Evolutionary conservation across 2,113 vertebrate species (phyloP).

Genomic region (Petrocephalus zakoni): DNA sequence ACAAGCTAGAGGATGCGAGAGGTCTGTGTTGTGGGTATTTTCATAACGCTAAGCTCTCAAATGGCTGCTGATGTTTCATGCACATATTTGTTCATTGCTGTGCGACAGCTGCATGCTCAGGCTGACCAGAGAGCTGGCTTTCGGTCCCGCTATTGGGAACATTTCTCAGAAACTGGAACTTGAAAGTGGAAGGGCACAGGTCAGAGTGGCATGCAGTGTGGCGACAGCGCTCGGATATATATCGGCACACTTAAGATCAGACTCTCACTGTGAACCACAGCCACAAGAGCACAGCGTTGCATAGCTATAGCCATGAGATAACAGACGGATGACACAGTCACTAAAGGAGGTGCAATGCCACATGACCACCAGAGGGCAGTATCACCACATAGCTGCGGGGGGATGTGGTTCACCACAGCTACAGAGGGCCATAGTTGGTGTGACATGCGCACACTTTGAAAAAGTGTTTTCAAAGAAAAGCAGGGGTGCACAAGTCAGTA

Average conservation of each 20-base stretch:
- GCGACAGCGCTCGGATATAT: background rate
- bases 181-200: background rate
- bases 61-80: background rate
- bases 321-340: background rate
- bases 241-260: background rate
- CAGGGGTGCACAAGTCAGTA: background rate
- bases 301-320: background rate
- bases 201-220: background rate
- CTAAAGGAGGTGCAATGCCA: background rate
- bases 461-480: background rate
- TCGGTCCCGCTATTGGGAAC: background rate
- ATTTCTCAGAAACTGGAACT: background rate
- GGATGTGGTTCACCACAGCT: background rate
- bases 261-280: background rate
- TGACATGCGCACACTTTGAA: background rate
- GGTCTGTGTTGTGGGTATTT: background rate
- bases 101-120: background rate
- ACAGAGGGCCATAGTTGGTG: background rate
- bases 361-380: background rate
- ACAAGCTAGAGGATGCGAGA: background rate
- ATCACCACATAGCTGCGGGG: background rate
- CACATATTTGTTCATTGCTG: background rate
- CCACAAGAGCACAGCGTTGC: background rate
- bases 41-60: background rate
- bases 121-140: background rate